These are phyloP conservation scores for Ardeotis arabs DNA, from an alignment of 2,113 vertebrate genomes.

Conservation along the genomic window DNA sequence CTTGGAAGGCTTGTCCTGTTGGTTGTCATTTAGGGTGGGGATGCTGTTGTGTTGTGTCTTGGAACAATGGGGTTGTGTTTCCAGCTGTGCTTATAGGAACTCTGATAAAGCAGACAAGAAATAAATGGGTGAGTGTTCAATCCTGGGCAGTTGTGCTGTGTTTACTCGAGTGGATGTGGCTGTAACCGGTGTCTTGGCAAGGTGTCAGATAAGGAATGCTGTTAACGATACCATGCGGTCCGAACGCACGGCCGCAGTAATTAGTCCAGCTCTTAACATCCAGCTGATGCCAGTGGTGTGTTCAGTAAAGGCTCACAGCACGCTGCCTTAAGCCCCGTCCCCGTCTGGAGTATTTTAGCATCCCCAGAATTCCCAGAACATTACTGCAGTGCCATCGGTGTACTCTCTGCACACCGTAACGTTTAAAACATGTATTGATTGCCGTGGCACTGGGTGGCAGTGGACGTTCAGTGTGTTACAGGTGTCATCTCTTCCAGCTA, in stretches of 20 bases:
- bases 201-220: not conserved
- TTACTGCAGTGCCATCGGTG: not conserved
- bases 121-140: not conserved
- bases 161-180: not conserved
- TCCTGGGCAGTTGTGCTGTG: not conserved
- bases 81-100: not conserved
- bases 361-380: not conserved
- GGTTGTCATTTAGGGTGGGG: not conserved
- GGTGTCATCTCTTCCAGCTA: not conserved
- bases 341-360: not conserved
- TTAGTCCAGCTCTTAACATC: not conserved
- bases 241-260: not conserved
- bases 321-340: accelerated
- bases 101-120: not conserved
- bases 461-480: accelerated
- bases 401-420: accelerated
- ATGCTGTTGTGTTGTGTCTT: not conserved
- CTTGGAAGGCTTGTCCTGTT: not conserved
- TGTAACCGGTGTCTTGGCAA: not conserved
- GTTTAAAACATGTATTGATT: not conserved
- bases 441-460: not conserved
- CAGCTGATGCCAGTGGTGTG: not conserved
- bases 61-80: not conserved
- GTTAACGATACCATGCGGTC: not conserved
- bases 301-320: not conserved